Evolutionary conservation across 2,797 vertebrate species (phyloP).

Genomic region (Sternarchorhynchus goeldii): DNA sequence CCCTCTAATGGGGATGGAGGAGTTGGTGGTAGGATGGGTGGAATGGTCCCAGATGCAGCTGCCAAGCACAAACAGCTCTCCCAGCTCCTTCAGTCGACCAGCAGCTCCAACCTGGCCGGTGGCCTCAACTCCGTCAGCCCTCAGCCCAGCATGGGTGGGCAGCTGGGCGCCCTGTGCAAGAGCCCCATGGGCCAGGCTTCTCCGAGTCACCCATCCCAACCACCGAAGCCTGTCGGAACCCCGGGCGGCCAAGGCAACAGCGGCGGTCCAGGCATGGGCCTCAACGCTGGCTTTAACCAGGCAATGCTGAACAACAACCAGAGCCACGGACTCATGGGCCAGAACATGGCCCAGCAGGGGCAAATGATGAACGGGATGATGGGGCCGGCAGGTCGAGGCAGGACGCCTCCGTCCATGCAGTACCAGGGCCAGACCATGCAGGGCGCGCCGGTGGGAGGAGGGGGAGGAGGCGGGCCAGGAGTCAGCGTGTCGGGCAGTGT

Average conservation of each 20-base stretch:
- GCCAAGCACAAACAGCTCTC: constrained; percentile 98
- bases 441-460: constrained; percentile 64
- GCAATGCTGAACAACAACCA: constrained; percentile 89
- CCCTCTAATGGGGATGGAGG: constrained; percentile 67
- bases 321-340: constrained; percentile 84
- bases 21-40: constrained; percentile 78
- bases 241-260: constrained; percentile 77
- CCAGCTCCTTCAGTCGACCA: constrained; percentile 89
- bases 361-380: constrained; percentile 90
- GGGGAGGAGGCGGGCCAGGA: constrained; percentile 75
- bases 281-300: constrained; percentile 87
- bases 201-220: constrained; percentile 81
- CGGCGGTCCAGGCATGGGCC: constrained; percentile 84
- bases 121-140: constrained; percentile 85
- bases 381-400: constrained; percentile 86
- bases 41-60: constrained; percentile 86
- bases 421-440: constrained; percentile 88
- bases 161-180: constrained; percentile 87
- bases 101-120: constrained; percentile 76
- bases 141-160: constrained; percentile 80
- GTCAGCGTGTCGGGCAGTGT: constrained; percentile 80
- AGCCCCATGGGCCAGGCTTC: constrained; percentile 86
- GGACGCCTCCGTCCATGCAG: constrained; percentile 85
- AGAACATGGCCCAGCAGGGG: constrained; percentile 81
- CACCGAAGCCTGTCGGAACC: constrained; percentile 87